Evolutionary conservation across 2,888 invertebrate species (phyloP).

Genomic region (Dicyrtomina minuta): DNA sequence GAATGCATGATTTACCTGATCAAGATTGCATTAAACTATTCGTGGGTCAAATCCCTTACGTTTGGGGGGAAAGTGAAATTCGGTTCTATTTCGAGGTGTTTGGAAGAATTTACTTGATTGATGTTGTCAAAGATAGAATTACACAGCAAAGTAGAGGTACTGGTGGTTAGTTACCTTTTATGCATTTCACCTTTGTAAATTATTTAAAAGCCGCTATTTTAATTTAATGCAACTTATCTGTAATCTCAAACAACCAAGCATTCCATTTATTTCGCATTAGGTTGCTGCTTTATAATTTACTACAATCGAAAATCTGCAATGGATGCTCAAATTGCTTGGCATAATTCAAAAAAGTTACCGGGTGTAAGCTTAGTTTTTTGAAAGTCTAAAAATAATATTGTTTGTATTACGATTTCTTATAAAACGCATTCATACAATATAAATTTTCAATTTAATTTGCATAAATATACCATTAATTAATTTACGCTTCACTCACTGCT

Average conservation of each 20-base stretch:
- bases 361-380: too few relatives aligned
- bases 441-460: too few relatives aligned
- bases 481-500: too few relatives aligned
- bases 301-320: constrained; percentile 97
- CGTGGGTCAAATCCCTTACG: constrained; percentile 85
- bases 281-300: constrained; percentile 99
- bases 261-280: constrained; percentile 64
- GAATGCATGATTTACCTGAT: too few relatives aligned
- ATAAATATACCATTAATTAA: too few relatives aligned
- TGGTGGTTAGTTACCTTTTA: constrained; percentile 55
- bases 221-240: too few relatives aligned
- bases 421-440: too few relatives aligned
- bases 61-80: constrained; percentile 96
- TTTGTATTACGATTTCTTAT: too few relatives aligned
- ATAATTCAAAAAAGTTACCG: constrained; percentile 85
- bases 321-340: constrained; percentile 97
- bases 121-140: constrained; percentile 93
- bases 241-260: neutral
- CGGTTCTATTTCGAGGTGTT: constrained; percentile 95
- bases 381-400: too few relatives aligned
- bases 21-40: too few relatives aligned
- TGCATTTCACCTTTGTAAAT: neutral
- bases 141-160: constrained; percentile 96
- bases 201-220: too few relatives aligned
- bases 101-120: constrained; percentile 95